Evolutionary conservation across 1,140 invertebrate genomes (phyloP), one percentile per base, ranked within the genome.

Genomic region (Papilio xuthus): DNA sequence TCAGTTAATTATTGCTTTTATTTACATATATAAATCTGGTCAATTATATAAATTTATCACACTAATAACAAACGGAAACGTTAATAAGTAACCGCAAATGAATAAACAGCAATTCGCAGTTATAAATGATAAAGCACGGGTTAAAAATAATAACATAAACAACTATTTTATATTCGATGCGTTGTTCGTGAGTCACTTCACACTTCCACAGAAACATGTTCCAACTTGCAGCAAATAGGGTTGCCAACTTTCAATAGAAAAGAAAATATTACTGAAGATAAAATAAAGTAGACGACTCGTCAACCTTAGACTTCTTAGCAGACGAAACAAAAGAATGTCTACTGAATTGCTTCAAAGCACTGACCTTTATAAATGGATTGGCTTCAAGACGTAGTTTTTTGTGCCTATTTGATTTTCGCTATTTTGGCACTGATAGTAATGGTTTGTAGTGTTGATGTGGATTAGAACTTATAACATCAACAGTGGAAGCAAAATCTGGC

Each of bases 151-250:
- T 47, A 76, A 53, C 9, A 53, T 53, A 76, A 63, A 60, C 53
- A 41, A 4, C 15, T 41, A 63, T 76, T 76, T 67, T 76, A 76
- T 63, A 76, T 76, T 42, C 74, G 53, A 76, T 37, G 53, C 74
- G 23, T 76, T 60, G 74, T 76, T 23, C 71, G 53, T 63, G 74
- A 76, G 50, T 76, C 74, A 76, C n/a, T 20, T 20, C 1, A 47
- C 9, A 63, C 53, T 53, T 32, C 23, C 53, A 13, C 74, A 73
- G 71, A 41, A 76, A 76, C 74, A 76, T 76, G 74, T 76, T 41
- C 50, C 18, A 32, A 76, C 74, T 23, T 63, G 74, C 37, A 28
- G 26, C 13, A 60, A 44, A 73, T 53, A 53, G 50, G 50, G 50
- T 53, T 53, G 50, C 50, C 50, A 53, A 53, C n/a, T 53, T 53